Evolutionary conservation across 2,797 vertebrate genomes (phyloP).

Genomic region (Merluccius polli): DNA sequence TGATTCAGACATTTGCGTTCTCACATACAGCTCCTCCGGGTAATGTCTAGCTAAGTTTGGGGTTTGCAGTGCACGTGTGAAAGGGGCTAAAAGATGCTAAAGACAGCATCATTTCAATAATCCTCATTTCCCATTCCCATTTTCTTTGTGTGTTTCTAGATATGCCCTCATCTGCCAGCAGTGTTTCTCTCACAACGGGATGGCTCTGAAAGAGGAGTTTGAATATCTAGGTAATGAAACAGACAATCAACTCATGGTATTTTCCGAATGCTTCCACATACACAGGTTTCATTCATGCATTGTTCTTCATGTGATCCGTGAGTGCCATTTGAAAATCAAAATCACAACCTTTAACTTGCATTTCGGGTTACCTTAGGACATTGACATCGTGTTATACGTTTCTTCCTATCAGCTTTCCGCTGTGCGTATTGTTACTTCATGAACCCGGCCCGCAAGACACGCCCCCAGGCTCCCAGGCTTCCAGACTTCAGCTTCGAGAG

Average conservation of each 20-base stretch:
- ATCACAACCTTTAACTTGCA: too few species aligned
- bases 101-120: not conserved
- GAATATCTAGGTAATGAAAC: conserved; percentile 88
- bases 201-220: conserved; percentile 97
- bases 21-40: too few species aligned
- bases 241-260: not conserved
- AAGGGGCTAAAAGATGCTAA: not conserved
- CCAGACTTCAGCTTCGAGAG: conserved; percentile 90
- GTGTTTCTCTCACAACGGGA: conserved; percentile 97
- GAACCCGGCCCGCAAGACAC: conserved; percentile 94
- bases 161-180: conserved; percentile 96
- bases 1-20: too few species aligned
- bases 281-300: not conserved
- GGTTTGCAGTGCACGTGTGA: too few species aligned
- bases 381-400: not conserved
- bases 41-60: too few species aligned
- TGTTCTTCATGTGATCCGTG: not conserved
- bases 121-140: not conserved
- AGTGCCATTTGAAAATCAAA: too few species aligned
- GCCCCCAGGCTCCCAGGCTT: conserved; percentile 88
- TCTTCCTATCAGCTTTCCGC: conserved; percentile 79
- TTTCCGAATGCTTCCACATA: not conserved
- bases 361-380: too few species aligned
- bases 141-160: conserved; percentile 58
- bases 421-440: conserved; percentile 97